Base-by-base conservation (phyloP, 2,888 invertebrate species). In the Pristionchus fissidentatus region DNA sequence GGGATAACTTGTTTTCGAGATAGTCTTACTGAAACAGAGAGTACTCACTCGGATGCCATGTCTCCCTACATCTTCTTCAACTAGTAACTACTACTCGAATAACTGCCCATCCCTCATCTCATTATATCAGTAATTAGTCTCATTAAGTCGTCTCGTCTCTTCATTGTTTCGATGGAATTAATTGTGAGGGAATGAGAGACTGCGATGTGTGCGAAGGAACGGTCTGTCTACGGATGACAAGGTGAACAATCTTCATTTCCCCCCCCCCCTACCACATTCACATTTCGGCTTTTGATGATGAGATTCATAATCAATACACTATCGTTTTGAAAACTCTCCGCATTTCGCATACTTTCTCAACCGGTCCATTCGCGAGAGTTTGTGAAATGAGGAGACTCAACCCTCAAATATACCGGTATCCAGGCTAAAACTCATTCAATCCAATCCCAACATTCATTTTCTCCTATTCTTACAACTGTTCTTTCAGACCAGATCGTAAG, bases 111-210 rank as follows among this genome's bases (percentile, higher is more conserved):
- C n/a, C 29, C 22, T 60, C 35, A 41, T 78, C 78, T 78, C 55
- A 35, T 78, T 52, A 35, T 73, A 3, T 10, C 26, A n/a, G 29
- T 78, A 38, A 78, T 55, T 78, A 78, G 52, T 55, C 41, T 26
- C 13, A 78, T 52, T 78, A 78, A 75, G 55, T 35, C 19, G 41
- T 41, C 13, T 84, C 77, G 62, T 85, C 85, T 66, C 75, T 87
- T 75, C 87, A 85, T 84, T 89, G 89, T 84, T 84, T 88, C n/a
- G 89, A 89, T 60, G 89, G 89, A n/a, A 85, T 86, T 7, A 87
- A 89, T 49, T 89, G 89, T 75, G 82, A 84, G 15, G 10, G 66
- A 52, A 79, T 83, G 0, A 75, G 84, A 22, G 85, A 85, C 19
- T 89, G 89, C 78, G 83, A 83, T 10, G 77, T 87, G 2, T 89